Conservation (phyloP, 2,888 invertebrate genomes). For the Conops quadrifasciatus region DNA sequence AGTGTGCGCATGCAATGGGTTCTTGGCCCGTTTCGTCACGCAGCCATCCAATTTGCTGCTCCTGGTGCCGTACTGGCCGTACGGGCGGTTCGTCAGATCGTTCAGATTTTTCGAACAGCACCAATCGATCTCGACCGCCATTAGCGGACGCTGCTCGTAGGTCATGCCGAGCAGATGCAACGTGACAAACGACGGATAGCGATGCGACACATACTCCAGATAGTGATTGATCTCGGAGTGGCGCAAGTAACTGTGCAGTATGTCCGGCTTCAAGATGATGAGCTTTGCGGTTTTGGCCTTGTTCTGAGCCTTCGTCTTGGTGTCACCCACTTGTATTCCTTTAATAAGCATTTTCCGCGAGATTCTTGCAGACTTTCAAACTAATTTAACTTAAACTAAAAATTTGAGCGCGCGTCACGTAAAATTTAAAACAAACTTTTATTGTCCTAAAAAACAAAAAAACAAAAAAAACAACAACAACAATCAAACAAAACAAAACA, state of each 20-base stretch:
- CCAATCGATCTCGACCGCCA: conserved; percentile 61
- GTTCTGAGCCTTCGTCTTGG: background rate
- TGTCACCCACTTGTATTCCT: background rate
- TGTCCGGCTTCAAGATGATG: conserved; percentile 54
- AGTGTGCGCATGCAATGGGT: background rate
- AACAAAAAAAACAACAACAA: too few relatives aligned
- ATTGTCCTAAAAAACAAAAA: background rate
- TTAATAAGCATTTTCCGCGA: conserved; percentile 5
- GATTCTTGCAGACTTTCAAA: conserved; percentile 2
- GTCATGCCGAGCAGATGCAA: conserved; percentile 58
- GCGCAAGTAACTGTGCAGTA: conserved; percentile 56
- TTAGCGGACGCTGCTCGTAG: conserved; percentile 57
- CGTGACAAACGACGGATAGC: conserved; percentile 55
- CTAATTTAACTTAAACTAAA: background rate
- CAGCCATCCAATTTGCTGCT: background rate
- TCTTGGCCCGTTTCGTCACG: background rate
- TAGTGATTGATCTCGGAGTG: conserved; percentile 60
- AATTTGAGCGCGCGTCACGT: background rate
- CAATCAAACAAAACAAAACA: background rate
- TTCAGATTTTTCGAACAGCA: conserved; percentile 49
- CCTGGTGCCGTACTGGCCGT: conserved; percentile 35
- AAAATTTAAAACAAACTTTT: background rate
- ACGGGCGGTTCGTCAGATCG: conserved; percentile 35
- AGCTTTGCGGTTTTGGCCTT: conserved; percentile 36
- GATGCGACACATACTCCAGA: conserved; percentile 56